These are phyloP conservation scores for Typhlomys cinereus DNA, from an alignment of 2,113 vertebrate genomes.

Conservation along the genomic window DNA sequence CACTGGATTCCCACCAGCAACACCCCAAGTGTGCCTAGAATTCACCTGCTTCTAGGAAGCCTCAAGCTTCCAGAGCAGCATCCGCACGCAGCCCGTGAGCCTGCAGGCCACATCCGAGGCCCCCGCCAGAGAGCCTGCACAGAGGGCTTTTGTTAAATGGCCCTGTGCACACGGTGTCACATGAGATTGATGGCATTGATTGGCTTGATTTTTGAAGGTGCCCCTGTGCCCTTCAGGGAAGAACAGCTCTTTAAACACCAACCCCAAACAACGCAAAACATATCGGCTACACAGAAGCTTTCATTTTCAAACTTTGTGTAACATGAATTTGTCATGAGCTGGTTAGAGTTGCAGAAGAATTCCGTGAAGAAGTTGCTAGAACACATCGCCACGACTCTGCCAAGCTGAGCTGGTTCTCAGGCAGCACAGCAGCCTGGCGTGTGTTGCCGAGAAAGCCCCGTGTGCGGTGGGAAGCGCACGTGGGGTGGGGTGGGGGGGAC, in stretches of 20 bases:
- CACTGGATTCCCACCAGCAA: fast-evolving
- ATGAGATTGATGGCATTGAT: neutral
- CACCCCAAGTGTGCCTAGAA: no score
- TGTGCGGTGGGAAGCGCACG: no score
- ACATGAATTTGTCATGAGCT: neutral
- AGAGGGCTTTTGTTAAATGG: neutral
- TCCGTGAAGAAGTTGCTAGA: neutral
- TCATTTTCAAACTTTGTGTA: neutral
- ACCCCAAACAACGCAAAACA: neutral
- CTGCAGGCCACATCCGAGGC: neutral
- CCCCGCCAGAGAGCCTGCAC: neutral
- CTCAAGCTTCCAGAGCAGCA: neutral
- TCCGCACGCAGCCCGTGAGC: fast-evolving
- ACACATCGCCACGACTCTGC: neutral
- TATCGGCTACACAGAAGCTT: neutral
- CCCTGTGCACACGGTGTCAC: neutral
- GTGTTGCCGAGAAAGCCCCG: no score
- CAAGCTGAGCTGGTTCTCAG: no score
- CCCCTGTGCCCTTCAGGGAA: neutral
- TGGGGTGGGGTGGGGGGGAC: no score
- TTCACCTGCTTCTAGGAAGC: no score
- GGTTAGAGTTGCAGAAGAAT: neutral
- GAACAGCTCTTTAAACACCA: neutral
- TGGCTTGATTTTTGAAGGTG: neutral
- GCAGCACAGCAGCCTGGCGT: no score